Base-by-base conservation (phyloP, 1,140 invertebrate species). In the Dysdera silvatica region DNA sequence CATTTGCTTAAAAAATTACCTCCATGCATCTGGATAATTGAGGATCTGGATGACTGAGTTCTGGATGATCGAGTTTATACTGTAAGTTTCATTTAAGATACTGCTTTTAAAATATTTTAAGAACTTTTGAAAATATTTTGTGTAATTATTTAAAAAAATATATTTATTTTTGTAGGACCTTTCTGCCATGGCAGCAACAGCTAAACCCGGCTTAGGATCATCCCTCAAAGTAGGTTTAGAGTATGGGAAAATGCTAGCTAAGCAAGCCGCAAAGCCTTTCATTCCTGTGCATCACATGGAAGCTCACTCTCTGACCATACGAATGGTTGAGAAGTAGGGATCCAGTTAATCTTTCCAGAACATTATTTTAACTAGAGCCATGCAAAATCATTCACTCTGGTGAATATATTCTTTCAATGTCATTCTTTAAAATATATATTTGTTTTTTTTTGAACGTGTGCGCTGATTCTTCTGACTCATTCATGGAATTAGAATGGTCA, bases 201-300 rank as follows among this genome's bases (percentile, higher is more conserved):
- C 86, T 0, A 87, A 88, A 76, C 95, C 95, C 55, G 95, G 91
- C 40, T 74, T 98, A 62, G 74, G 83, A 0, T 67, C 89, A 7
- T 94, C 89, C 56, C 77, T 98, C 52, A 45, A 79, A 54, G 84
- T 97, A 61, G 95, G 95, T 37, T 76, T 87, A 32, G 82, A 85
- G 55, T 91, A 93, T 84, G 91, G 87, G 2, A 89, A 88, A 72
- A 80, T 87, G 72, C 72, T 98, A 26, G 83, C 84, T 26, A 78
- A 79, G 66, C 76, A 79, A 54, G 80, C 82, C 67, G 81, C 83
- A 0, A 91, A 92, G 76, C 90, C 91, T 5, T 79, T 98, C 66
- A 91, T 98, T 73, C 92, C 94, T 0, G 89, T 98, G 69, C 95
- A 98, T 80, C 95, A 98, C 69, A 98, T 98, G 95, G 86, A 98